Base-by-base conservation (phyloP, 1,140 invertebrate genomes). In the Stegodyphus mimosarum region DNA sequence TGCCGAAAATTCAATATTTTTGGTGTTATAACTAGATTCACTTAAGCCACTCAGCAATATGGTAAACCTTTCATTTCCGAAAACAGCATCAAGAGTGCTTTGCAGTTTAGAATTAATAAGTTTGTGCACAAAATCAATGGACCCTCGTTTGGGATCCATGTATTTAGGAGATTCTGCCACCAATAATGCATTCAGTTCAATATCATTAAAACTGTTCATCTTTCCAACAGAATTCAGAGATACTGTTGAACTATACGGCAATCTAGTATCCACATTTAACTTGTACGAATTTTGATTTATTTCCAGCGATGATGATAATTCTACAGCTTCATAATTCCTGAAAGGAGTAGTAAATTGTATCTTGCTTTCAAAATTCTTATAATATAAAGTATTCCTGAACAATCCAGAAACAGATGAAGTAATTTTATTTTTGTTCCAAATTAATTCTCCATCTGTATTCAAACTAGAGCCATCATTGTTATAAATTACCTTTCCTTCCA, bases 71-170 rank as follows among this genome's bases (percentile, higher is more conserved):
- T 78, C 51, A n/a, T 83, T 73, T 18, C 50, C 63, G n/a, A 71
- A 83, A 11, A 33, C 48, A 13, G 71, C 18, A 52, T 87, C 86
- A 6, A 78, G n/a, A 33, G 76, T 66, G 17, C 55, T 87, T 33
- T 74, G 69, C 51, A 83, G 63, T 17, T 77, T 87, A 9, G 70
- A 50, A 71, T 74, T 66, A 17, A 80, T 18, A 6, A 77, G 13
- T 67, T 83, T 87, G 49, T 87, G 86, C n/a, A 83, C 72, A 15
- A 87, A 17, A n/a, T 87, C 86, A 60, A 83, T 17, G 15, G 86
- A 77, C 17, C 64, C 51, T 10, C 69, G n/a, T 66, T 87, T n/a
- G n/a, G 51, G 33, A 33, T 81, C 33, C 18, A 87, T 72, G 18
- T 83, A 83, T 64, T 13, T 77, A 17, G 74, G 74, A 49, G 72